phyloP scores from a whole-genome alignment of 2,113 vertebrate species.

The Phocoena sinus region DNA sequence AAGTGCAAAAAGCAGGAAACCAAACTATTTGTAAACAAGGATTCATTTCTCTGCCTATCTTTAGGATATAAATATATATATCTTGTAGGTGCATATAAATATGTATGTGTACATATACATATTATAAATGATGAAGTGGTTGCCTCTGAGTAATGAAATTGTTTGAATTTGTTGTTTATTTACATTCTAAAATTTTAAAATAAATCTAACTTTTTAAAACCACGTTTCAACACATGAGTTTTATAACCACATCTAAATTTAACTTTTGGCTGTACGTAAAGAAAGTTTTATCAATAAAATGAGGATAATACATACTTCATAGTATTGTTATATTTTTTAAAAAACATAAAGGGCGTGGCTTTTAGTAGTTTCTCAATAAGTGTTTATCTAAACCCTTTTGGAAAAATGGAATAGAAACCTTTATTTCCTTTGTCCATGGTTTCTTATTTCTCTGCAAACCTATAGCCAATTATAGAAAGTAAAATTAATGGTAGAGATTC shows the following conservation, averaged over 20 bases:
- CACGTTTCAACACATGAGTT: neutral
- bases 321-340: neutral
- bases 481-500: neutral
- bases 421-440: neutral
- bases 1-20: neutral
- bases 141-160: neutral
- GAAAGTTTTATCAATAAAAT: neutral
- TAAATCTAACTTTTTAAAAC: neutral
- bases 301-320: neutral
- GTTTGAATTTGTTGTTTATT: neutral
- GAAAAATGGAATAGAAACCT: neutral
- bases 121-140: neutral
- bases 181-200: neutral
- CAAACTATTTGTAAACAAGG: neutral
- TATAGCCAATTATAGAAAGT: neutral
- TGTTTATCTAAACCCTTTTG: neutral
- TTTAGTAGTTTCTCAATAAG: neutral
- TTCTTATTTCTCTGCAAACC: conserved; percentile 10
- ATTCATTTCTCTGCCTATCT: neutral
- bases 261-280: conserved; percentile 3
- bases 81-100: neutral
- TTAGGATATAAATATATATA: neutral
- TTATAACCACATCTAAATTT: neutral
- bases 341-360: neutral
- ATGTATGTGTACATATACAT: neutral